Evolutionary conservation across 2,113 vertebrate species (phyloP), one percentile per base, ranked within the genome.

Genomic region (Eulacestoma nigropectus): DNA sequence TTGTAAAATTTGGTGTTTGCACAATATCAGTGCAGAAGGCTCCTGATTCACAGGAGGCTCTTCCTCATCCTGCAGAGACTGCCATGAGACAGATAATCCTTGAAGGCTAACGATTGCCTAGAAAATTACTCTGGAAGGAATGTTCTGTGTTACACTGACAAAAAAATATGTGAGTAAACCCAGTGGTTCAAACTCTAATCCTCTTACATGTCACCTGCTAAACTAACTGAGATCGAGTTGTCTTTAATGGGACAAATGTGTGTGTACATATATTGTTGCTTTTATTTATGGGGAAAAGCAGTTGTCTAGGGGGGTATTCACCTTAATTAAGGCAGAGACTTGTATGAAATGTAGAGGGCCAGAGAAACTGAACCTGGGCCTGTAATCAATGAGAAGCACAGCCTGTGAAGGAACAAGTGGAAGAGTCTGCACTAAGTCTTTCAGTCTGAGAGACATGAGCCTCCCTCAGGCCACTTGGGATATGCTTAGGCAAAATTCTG

Each of bases 381-480:
- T 55, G 8, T 27, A 27, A 85, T 32, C 22, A 35, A 1, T 56
- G 56, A 47, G 53, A 56, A 21, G 32, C 33, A 60, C 12, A 37
- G 35, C 4, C 33, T 16, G 1, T 27, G 23, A 55, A 70, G 29
- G 25, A 79, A 7, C 9, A 65, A 76, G 30, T 23, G 18, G 41
- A 83, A 69, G 30, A 79, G 49, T 37, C 26, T 74, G 4, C 42
- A n/a, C 13, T 37, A 32, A 37, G 42, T 57, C 53, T 81, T 86
- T 87, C 55, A 49, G 13, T 46, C n/a, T 39, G 44, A 63, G 42
- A 44, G 33, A 69, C 21, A 4, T 13, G 22, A 80, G 22, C 50
- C 11, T 70, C 18, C 26, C 15, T 75, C 35, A 50, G 20, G 12
- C 26, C 18, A 35, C 0, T 0, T 62, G 30, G 7, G 55, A n/a